phyloP scores from a whole-genome alignment of 2,797 vertebrate genomes.

The Hoplostethus mediterraneus region DNA sequence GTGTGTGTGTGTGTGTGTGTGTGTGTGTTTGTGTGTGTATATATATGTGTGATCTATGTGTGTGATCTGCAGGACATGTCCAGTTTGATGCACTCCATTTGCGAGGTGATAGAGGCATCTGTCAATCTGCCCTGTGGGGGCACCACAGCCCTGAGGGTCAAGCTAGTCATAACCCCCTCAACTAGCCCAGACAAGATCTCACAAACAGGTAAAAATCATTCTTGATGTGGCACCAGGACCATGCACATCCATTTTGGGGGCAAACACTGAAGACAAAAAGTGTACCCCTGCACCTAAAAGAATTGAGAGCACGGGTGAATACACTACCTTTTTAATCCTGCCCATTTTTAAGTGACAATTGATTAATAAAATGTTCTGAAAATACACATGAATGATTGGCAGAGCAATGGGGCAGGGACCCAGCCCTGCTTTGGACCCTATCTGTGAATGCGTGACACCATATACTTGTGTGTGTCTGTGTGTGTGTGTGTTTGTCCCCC shows the following conservation, averaged over 20 bases:
- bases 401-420: not conserved
- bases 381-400: not conserved
- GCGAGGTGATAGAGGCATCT: conserved; percentile 89
- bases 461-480: too few relatives aligned
- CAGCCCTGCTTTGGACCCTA: too few relatives aligned
- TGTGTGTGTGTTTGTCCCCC: too few relatives aligned
- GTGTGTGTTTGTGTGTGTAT: conserved; percentile 18
- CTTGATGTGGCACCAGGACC: not conserved
- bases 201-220: conserved; percentile 66
- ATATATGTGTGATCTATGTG: conserved; percentile 3
- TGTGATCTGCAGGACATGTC: conserved; percentile 87
- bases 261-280: too few relatives aligned
- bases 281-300: not conserved
- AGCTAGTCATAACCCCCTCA: conserved; percentile 88
- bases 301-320: too few relatives aligned
- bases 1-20: not conserved
- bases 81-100: conserved; percentile 90
- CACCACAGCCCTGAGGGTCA: conserved; percentile 88
- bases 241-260: not conserved
- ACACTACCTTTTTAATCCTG: too few relatives aligned
- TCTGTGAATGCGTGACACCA: not conserved
- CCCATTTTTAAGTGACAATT: too few relatives aligned
- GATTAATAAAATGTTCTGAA: too few relatives aligned
- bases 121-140: conserved; percentile 87
- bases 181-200: conserved; percentile 61